Conservation (phyloP, 2,113 vertebrate species). For the Neotragus moschatus region DNA sequence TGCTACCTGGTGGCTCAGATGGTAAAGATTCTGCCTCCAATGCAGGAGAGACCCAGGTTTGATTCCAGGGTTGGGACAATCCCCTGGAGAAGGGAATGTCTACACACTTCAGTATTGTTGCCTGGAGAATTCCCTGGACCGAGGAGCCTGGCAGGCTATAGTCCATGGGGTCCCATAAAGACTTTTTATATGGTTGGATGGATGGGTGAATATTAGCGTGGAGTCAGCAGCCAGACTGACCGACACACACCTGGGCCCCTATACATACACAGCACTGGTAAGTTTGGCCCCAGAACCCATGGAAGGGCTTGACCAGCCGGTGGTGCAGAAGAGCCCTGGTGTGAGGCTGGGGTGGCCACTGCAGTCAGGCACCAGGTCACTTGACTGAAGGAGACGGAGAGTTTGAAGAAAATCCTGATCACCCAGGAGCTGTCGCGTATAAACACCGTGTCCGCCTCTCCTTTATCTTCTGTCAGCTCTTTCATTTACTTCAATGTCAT, state of each 20-base stretch:
- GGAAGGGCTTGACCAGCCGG: background rate
- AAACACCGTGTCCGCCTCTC: background rate
- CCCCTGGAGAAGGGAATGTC: background rate
- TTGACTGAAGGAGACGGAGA: background rate
- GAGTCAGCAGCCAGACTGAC: background rate
- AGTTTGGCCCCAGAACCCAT: background rate
- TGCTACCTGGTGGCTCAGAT: background rate
- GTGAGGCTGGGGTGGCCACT: accelerated
- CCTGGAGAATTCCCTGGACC: background rate
- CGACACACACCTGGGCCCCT: background rate
- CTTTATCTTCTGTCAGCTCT: background rate
- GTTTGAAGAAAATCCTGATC: background rate
- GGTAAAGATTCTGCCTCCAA: background rate
- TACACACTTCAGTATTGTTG: background rate
- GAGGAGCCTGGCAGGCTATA: background rate
- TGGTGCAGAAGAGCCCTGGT: background rate
- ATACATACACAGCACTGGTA: no score
- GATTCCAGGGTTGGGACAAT: background rate
- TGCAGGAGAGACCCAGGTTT: background rate
- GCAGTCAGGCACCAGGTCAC: background rate
- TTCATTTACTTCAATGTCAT: constrained; percentile 14
- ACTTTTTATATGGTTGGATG: background rate
- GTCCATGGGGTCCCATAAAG: background rate
- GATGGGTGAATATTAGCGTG: background rate
- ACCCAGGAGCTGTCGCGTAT: background rate